Conservation (phyloP, 2,797 vertebrate species). For the Myripristis murdjan region DNA sequence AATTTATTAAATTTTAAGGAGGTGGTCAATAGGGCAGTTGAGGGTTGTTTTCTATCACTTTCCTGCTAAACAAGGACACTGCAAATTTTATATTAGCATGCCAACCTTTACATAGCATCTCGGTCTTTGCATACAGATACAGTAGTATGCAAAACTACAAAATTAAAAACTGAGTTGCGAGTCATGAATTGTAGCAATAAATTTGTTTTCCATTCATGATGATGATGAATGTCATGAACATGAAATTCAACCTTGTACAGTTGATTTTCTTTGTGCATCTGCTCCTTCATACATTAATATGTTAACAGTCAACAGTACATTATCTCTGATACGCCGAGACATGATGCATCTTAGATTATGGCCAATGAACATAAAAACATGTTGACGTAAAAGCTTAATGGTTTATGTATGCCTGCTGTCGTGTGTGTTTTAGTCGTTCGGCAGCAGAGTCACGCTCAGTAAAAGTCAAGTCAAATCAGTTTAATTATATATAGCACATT, state of each 20-base stretch:
- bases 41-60: slow-evolving; percentile 28
- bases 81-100: slow-evolving; percentile 10
- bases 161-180: slow-evolving; percentile 3
- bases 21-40: not conserved
- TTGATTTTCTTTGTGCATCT: slow-evolving; percentile 2
- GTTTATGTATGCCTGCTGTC: slow-evolving; percentile 37
- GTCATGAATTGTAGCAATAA: slow-evolving; percentile 14
- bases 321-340: slow-evolving; percentile 24
- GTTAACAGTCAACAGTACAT: slow-evolving; percentile 30
- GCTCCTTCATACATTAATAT: slow-evolving; percentile 26
- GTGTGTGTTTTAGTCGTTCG: slow-evolving; percentile 42
- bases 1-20: slow-evolving; percentile 55
- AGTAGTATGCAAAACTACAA: not conserved
- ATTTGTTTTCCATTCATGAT: not conserved
- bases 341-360: slow-evolving; percentile 26
- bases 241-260: not conserved
- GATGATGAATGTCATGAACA: slow-evolving; percentile 1
- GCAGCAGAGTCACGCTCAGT: slow-evolving; percentile 62
- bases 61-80: slow-evolving; percentile 8
- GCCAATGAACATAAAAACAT: slow-evolving; percentile 37
- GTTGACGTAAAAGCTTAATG: slow-evolving; percentile 2
- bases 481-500: too few relatives aligned
- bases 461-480: too few relatives aligned
- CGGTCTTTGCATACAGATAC: not conserved
- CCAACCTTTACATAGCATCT: slow-evolving; percentile 1